phyloP scores from a whole-genome alignment of 2,888 invertebrate genomes.

The Epicampocera succincta region DNA sequence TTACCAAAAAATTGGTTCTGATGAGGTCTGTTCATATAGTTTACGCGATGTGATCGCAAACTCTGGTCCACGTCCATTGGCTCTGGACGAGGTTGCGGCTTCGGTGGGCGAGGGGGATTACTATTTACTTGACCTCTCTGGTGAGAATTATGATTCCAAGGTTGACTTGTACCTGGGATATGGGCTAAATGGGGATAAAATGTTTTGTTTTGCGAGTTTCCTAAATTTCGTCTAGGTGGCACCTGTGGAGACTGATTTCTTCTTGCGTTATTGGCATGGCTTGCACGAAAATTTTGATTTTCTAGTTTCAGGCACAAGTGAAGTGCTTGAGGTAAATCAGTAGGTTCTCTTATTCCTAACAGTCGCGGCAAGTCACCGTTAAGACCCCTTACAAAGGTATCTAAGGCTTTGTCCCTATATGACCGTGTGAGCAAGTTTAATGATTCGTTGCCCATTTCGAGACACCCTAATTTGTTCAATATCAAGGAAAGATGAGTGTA shows the following conservation, averaged over 20 bases:
- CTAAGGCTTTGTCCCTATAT: conserved; percentile 16
- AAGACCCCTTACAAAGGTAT: conserved; percentile 29
- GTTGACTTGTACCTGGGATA: conserved; percentile 35
- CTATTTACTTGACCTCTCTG: not conserved
- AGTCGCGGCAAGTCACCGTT: conserved; percentile 26
- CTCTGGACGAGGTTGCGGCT: conserved; percentile 26
- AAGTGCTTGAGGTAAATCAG: conserved; percentile 68
- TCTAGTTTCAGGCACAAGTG: conserved; percentile 51
- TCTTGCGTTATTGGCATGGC: conserved; percentile 12
- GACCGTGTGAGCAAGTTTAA: not conserved
- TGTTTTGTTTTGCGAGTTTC: conserved; percentile 9
- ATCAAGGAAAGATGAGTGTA: not conserved
- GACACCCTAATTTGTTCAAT: conserved; percentile 18
- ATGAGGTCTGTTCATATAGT: conserved; percentile 50
- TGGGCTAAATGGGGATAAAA: conserved; percentile 56
- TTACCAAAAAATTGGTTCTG: conserved; percentile 2
- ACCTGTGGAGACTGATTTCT: conserved; percentile 22
- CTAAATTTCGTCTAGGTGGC: conserved; percentile 27
- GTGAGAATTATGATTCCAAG: conserved; percentile 11
- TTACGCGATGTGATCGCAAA: too few species aligned
- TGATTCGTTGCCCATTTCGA: not conserved
- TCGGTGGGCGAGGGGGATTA: conserved; percentile 34
- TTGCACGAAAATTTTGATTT: conserved; percentile 9
- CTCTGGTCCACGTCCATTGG: conserved; percentile 15
- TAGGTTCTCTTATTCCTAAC: conserved; percentile 68